Conservation (phyloP, 2,113 vertebrate genomes). For the Machaerirhynchus nigripectus region DNA sequence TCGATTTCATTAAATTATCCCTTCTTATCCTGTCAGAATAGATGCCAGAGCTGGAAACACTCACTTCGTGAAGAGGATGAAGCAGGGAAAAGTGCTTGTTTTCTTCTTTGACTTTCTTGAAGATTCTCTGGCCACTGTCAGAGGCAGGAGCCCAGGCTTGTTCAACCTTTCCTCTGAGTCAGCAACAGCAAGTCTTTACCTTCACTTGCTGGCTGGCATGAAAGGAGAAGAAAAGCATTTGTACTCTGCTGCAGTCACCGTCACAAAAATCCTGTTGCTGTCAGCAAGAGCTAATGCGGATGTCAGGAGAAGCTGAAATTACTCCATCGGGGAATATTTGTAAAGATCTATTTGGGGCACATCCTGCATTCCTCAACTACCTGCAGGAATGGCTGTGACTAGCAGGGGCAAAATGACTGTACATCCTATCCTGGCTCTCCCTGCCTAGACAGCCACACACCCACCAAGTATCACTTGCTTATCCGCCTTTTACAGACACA, state of each 20-base stretch:
- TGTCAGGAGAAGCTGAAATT: neutral
- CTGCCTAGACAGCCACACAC: rapidly evolving
- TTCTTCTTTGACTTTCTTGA: neutral
- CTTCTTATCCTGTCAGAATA: neutral
- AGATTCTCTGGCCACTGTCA: neutral
- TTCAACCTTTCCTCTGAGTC: conserved; percentile 8
- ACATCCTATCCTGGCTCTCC: neutral
- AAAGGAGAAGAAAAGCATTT: neutral
- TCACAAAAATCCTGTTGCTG: neutral
- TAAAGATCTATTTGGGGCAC: conserved; percentile 19
- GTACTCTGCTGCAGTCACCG: neutral
- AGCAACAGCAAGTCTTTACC: neutral
- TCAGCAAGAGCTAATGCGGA: neutral
- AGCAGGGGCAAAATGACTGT: neutral
- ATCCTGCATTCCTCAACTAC: conserved; percentile 15
- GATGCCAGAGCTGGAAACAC: neutral
- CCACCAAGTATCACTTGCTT: neutral
- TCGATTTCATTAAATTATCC: neutral
- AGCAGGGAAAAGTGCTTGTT: neutral
- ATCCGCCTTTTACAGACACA: neutral
- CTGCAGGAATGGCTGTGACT: neutral
- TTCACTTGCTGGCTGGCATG: neutral
- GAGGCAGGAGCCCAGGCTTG: conserved; percentile 11
- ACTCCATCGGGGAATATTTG: neutral
- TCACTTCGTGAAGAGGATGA: neutral